Evolutionary conservation across 2,888 invertebrate species (phyloP).

Genomic region (Troides oblongomaculatus): DNA sequence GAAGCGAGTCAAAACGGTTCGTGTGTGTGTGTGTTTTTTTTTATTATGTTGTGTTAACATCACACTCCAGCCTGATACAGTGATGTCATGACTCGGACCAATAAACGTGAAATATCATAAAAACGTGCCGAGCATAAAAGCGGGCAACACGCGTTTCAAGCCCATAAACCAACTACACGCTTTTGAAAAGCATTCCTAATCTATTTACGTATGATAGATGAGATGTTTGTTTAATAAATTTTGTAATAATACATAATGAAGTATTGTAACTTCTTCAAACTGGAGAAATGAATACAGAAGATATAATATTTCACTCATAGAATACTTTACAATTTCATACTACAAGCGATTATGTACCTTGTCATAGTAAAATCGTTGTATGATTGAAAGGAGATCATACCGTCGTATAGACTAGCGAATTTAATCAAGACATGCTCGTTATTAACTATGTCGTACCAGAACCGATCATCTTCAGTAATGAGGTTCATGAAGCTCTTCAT

Average conservation of each 20-base stretch:
- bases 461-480: not conserved
- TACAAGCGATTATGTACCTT: too few relatives aligned
- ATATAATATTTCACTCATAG: too few relatives aligned
- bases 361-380: too few relatives aligned
- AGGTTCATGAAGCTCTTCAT: not conserved
- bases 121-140: conserved; percentile 45
- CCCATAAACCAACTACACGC: conserved; percentile 39
- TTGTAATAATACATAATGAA: not conserved
- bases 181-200: conserved; percentile 10
- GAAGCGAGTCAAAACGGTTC: conserved; percentile 60
- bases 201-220: conserved; percentile 5
- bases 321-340: too few relatives aligned
- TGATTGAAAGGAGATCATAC: too few relatives aligned
- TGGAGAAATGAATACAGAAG: not conserved
- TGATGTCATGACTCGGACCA: conserved; percentile 74
- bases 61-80: conserved; percentile 68
- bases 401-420: not conserved
- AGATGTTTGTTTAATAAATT: conserved; percentile 3
- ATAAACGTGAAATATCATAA: conserved; percentile 73
- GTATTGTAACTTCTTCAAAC: not conserved
- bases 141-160: conserved; percentile 59
- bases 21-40: conserved; percentile 43
- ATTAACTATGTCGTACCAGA: not conserved
- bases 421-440: not conserved
- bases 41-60: conserved; percentile 61